Conservation (phyloP, 2,797 vertebrate genomes). For the Silurus lanzhouensis region DNA sequence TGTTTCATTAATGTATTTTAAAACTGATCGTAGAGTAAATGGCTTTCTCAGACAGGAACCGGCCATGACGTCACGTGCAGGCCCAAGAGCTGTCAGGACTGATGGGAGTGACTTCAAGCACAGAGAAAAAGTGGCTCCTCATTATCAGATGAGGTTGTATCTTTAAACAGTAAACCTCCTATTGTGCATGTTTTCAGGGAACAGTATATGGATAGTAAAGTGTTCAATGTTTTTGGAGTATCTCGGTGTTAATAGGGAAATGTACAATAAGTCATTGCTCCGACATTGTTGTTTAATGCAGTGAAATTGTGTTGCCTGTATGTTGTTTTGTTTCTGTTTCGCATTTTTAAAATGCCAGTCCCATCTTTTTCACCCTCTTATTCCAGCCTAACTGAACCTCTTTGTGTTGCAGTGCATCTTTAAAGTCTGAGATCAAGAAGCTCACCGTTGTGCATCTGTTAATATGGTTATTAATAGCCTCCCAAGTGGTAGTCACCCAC, state of each 20-base stretch:
- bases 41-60: slow-evolving; percentile 31
- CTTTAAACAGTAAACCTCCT: neutral
- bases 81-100: slow-evolving; percentile 77
- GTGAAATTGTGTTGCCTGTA: neutral
- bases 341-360: neutral
- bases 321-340: neutral
- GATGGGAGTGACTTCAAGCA: slow-evolving; percentile 87
- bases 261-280: neutral
- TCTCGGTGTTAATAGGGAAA: neutral
- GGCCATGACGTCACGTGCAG: slow-evolving; percentile 86
- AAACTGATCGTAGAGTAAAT: neutral
- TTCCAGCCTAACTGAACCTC: neutral
- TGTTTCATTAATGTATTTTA: slow-evolving; percentile 9
- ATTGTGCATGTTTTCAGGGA: neutral
- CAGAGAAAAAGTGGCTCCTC: slow-evolving; percentile 80
- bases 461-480: slow-evolving; percentile 87
- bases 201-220: neutral
- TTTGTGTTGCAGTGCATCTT: slow-evolving; percentile 62
- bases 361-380: neutral
- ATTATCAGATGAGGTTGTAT: slow-evolving; percentile 89
- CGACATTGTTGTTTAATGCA: neutral
- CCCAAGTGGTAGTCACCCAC: slow-evolving; percentile 86
- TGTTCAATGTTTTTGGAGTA: neutral
- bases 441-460: slow-evolving; percentile 87
- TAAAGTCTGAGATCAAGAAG: slow-evolving; percentile 89